Evolutionary conservation across 2,888 invertebrate species (phyloP).

Genomic region (Amphipoea lucens): DNA sequence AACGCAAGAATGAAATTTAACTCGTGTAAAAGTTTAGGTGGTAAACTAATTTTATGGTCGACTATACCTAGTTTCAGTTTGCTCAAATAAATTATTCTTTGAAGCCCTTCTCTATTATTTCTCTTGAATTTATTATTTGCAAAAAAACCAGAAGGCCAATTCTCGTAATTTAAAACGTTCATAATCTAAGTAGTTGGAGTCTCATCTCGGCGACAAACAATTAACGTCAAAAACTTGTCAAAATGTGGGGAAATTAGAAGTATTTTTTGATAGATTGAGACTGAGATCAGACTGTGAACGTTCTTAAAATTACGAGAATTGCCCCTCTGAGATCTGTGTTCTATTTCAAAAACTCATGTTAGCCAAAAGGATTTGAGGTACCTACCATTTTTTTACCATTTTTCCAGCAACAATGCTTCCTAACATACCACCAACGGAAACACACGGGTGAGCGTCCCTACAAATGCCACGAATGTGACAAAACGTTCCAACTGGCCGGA

Average conservation of each 20-base stretch:
- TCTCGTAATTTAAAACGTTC: too few species aligned
- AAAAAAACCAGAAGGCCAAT: too few species aligned
- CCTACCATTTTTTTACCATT: neutral
- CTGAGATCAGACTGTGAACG: too few species aligned
- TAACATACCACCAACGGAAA: slow-evolving; percentile 70
- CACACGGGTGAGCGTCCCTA: slow-evolving; percentile 75
- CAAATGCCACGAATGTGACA: slow-evolving; percentile 66
- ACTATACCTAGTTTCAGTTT: neutral
- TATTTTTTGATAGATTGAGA: too few species aligned
- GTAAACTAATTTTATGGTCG: neutral
- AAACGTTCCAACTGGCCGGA: slow-evolving; percentile 62
- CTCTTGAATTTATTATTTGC: neutral
- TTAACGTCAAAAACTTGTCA: too few species aligned
- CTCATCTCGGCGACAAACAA: too few species aligned
- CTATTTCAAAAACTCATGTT: neutral
- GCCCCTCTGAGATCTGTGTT: too few species aligned
- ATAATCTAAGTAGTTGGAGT: too few species aligned
- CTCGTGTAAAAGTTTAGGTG: neutral
- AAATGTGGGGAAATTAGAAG: too few species aligned
- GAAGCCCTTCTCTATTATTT: neutral
- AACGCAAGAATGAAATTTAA: neutral
- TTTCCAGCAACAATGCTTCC: slow-evolving; percentile 68
- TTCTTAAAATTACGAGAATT: too few species aligned
- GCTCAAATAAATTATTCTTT: neutral
- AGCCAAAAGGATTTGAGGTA: neutral